Conservation (phyloP, 2,797 vertebrate species). For the Diplodus puntazzo region DNA sequence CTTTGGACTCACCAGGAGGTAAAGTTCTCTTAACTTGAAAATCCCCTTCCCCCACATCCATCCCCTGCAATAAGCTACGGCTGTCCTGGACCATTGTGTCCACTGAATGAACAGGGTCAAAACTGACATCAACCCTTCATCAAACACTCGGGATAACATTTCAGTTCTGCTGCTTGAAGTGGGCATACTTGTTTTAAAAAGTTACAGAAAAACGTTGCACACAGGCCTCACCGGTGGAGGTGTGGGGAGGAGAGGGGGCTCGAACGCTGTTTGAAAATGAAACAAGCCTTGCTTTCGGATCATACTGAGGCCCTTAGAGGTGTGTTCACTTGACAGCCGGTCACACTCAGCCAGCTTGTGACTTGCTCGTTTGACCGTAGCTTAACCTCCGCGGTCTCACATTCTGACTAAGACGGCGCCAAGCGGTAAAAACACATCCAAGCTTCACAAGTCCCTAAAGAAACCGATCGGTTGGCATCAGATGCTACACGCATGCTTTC, state of each 20-base stretch:
- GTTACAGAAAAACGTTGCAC: background rate
- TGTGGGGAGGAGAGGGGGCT: background rate
- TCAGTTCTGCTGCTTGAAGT: background rate
- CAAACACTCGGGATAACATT: background rate
- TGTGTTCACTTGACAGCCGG: conserved; percentile 13
- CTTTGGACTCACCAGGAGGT: too few species aligned
- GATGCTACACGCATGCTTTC: conserved; percentile 8
- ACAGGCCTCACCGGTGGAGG: background rate
- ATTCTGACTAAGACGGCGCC: conserved; percentile 9
- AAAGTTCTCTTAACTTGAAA: background rate
- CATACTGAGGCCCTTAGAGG: background rate
- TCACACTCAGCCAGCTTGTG: conserved; percentile 18
- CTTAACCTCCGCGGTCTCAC: conserved; percentile 11
- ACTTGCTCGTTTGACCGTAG: background rate
- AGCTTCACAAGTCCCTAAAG: conserved; percentile 13
- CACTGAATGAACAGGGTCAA: too few species aligned
- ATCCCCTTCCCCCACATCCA: too few species aligned
- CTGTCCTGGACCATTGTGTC: too few species aligned
- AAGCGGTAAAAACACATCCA: conserved; percentile 9
- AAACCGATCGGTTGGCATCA: conserved; percentile 17
- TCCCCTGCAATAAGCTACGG: too few species aligned
- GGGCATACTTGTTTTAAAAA: background rate
- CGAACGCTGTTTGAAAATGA: background rate
- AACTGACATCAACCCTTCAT: background rate
- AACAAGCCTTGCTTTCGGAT: background rate